Base-by-base conservation (phyloP, 2,797 vertebrate genomes). In the Phrynocephalus forsythii region DNA sequence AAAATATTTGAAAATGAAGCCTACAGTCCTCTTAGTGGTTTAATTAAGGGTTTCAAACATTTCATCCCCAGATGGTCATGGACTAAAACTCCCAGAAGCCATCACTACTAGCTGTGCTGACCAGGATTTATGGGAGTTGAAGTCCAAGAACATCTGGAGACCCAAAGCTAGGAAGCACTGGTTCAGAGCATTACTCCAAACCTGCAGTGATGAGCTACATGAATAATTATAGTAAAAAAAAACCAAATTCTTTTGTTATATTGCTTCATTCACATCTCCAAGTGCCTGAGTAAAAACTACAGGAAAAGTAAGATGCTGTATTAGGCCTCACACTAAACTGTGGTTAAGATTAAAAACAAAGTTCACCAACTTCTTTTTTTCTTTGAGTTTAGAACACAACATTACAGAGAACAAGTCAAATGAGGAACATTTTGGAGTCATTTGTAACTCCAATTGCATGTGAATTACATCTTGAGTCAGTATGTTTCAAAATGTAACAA, bases 1-100 rank as follows among this genome's bases (percentile, higher is more conserved):
- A 86, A 89, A 87, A 10, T 0, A 48, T 9, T 71, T 85, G 75
- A 66, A 85, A 79, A 4, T n/a, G 18, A 60, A 81, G 71, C 71
- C 87, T 6, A 79, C 75, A 91, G 48, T 0, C 1, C 71, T 1
- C 85, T 11, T 9, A 48, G 90, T 91, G 1, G 10, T 26, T 28
- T 56, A 56, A 11, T 56, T 13, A 56, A 13, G 9, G 52, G 52
- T 56, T 56, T 13, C 52, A 10, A 56, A 56, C 52, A 9, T 56
- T 56, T 9, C 2, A 7, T 56, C 52, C 52, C 9, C 52, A 56
- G 11, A 56, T 56, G 13, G 9, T 2, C 9, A 2, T 56, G 52
- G 52, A 56, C 52, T 56, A 56, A 56, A 56, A 56, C 52, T 13
- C 52, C 52, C 10, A 56, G 52, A 56, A 56, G 52, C 52, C 52